Evolutionary conservation across 2,888 invertebrate genomes (phyloP), one percentile per base, ranked within the genome.

Genomic region (Pardosa pseudoannulata): DNA sequence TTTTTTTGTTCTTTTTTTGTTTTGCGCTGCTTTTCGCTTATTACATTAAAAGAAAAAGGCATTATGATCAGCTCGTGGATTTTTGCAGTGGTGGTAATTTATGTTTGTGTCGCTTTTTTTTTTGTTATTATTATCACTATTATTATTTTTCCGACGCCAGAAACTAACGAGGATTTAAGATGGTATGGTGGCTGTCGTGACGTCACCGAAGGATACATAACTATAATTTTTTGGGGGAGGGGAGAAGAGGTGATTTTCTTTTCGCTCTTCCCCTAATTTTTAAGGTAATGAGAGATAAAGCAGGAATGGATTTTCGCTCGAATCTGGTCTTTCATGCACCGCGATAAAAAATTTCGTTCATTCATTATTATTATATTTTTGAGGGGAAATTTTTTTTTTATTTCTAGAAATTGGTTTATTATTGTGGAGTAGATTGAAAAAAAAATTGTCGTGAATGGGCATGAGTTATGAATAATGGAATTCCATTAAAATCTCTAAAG

Each of bases 21-120:
- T 41, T 72, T 56, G 16, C 9, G 46, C 31, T 56, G 28, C 65
- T 82, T 70, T 82, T 29, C 70, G 81, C 72, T 83, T 83, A 76
- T 83, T 83, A 67, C 76, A 76, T 83, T 83, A 83, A 83, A 75
- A 83, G 82, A 83, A 82, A 79, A 75, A 73, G 81, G 56, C 82
- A 71, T 83, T 76, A 83, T 72, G 82, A 75, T 83, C 75, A 23
- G 36, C 62, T 62, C 74, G 75, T 74, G 65, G 71, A 56, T 29
- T 36, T 39, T 73, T 67, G 67, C 74, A n/a, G 73, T 67, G 80
- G 81, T 62, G 82, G 76, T 76, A 76, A 83, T 83, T 76, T 83
- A 41, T 71, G 82, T 56, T 76, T 76, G 71, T 39, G 70, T 70
- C 36, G 39, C 39, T 75, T 70, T 78, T 70, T 76, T 67, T 68